Base-by-base conservation (phyloP, 2,888 invertebrate genomes). In the Cepaea hortensis region DNA sequence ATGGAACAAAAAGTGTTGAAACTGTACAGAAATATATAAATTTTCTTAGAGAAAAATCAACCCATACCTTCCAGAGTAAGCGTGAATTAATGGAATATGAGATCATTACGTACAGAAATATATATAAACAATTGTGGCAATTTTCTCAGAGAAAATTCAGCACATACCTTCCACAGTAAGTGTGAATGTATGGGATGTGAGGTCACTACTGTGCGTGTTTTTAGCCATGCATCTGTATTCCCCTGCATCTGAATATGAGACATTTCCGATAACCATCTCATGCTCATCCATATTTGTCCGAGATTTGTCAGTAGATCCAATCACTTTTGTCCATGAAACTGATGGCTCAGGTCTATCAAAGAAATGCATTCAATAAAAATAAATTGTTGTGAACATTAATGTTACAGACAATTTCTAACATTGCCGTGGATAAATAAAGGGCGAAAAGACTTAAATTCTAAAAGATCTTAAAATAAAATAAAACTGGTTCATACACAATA, bases 281-380 rank as follows among this genome's bases (percentile, higher is more conserved):
- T 98, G 98, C 23, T 98, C 98, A 95, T 98, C 98, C 93, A 92
- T 91, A 18, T 91, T 91, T 88, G 95, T 93, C n/a, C 95, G 93
- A 0, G 35, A 84, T 5, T 89, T 90, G 11, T 93, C 91, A 0
- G 94, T 92, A 81, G 96, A 95, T 23, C 95, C 95, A 0, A 97
- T 97, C 92, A 97, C 96, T 95, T 98, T 98, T 89, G 96, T 96
- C 99, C 99, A 99, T 9, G 97, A 96, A 15, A 98, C 97, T 94
- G 97, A 97, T 0, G 99, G 99, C 85, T 98, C 95, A 0, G 99
- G 99, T 90, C 97, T 97, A 94, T 75, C 89, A 89, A 73, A 68
- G n/a, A 48, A 23, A 23, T 72, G 5, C n/a, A 72, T 20, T 20
- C 68, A n/a, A 68, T 68, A 5, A 55, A 55, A 35, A 35, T 35